Conservation (phyloP, 1,140 invertebrate species). For the Diachasma alloeum region DNA sequence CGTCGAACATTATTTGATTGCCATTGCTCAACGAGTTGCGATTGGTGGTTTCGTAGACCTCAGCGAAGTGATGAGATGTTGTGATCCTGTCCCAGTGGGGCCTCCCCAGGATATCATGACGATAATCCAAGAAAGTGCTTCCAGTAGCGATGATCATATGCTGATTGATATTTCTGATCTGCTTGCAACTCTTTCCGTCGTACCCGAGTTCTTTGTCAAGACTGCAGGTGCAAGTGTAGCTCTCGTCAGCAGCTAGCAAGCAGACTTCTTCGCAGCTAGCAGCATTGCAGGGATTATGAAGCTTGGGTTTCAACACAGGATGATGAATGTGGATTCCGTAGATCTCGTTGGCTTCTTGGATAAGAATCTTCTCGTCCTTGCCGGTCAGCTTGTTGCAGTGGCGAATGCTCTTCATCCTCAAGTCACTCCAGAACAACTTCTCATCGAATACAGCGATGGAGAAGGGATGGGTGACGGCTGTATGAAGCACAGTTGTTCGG, state of each 20-base stretch:
- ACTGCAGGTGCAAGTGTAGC: slow-evolving; percentile 81
- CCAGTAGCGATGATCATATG: slow-evolving; percentile 46
- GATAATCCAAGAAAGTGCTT: slow-evolving; percentile 49
- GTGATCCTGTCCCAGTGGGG: slow-evolving; percentile 38
- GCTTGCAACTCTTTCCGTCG: slow-evolving; percentile 66
- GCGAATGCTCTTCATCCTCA: slow-evolving; percentile 71
- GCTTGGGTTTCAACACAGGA: slow-evolving; percentile 65
- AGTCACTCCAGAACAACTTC: slow-evolving; percentile 87
- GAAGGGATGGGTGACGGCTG: slow-evolving; percentile 77
- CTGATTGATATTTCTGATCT: slow-evolving; percentile 37
- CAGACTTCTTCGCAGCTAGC: slow-evolving; percentile 83
- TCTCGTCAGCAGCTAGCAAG: slow-evolving; percentile 71
- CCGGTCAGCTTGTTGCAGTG: slow-evolving; percentile 75
- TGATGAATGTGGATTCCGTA: slow-evolving; percentile 77
- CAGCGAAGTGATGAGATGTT: slow-evolving; percentile 28
- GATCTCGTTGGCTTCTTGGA: slow-evolving; percentile 63
- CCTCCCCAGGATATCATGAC: slow-evolving; percentile 56
- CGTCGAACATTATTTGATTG: slow-evolving; percentile 33
- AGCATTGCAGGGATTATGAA: slow-evolving; percentile 73
- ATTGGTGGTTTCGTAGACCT: slow-evolving; percentile 36
- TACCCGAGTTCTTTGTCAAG: slow-evolving; percentile 70
- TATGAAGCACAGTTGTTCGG: slow-evolving; percentile 68
- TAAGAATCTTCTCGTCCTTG: slow-evolving; percentile 67
- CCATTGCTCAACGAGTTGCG: not conserved
- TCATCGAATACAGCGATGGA: slow-evolving; percentile 88